Percentiles rank a stretch among this genome's conserved stretches.
phyloP scores from a whole-genome alignment of 1,140 invertebrate genomes.

The Aradophagus sp. region DNA sequence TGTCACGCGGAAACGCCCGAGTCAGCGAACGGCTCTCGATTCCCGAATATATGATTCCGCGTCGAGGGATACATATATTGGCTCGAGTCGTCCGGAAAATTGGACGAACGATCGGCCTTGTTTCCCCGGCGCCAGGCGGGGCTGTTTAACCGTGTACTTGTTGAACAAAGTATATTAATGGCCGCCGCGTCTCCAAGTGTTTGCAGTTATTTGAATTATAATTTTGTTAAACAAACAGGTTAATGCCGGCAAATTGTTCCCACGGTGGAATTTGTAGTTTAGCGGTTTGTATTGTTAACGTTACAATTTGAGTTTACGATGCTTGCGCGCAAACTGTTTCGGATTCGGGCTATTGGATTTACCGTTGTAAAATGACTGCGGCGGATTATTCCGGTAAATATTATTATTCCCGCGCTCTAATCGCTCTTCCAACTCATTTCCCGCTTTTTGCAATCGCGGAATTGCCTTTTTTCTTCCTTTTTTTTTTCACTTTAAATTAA shows the following conservation, averaged over 20 bases:
- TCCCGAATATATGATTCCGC: conserved; percentile 11
- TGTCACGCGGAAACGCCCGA: conserved; percentile 31
- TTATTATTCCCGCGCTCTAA: too few relatives aligned
- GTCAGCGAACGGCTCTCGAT: conserved; percentile 21
- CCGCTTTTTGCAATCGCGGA: too few relatives aligned
- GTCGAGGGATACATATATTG: conserved; percentile 5
- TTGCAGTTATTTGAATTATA: conserved; percentile 15
- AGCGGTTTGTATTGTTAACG: conserved; percentile 5
- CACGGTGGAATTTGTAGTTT: conserved; percentile 4
- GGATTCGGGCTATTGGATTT: neutral
- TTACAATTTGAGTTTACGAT: conserved; percentile 7
- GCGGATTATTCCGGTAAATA: too few relatives aligned
- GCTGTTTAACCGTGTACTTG: conserved; percentile 29
- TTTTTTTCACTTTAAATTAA: too few relatives aligned
- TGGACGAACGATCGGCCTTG: conserved; percentile 12
- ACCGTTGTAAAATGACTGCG: too few relatives aligned
- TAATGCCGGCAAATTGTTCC: conserved; percentile 14
- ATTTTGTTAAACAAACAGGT: conserved; percentile 32
- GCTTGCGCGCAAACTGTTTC: neutral
- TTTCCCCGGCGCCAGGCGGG: neutral
- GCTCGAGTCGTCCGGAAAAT: conserved; percentile 25
- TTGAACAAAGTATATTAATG: conserved; percentile 26
- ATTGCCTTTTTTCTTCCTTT: too few relatives aligned
- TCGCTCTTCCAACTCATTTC: too few relatives aligned
- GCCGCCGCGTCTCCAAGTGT: conserved; percentile 10